Evolutionary conservation across 1,140 invertebrate species (phyloP).

Genomic region (Cherax destructor): DNA sequence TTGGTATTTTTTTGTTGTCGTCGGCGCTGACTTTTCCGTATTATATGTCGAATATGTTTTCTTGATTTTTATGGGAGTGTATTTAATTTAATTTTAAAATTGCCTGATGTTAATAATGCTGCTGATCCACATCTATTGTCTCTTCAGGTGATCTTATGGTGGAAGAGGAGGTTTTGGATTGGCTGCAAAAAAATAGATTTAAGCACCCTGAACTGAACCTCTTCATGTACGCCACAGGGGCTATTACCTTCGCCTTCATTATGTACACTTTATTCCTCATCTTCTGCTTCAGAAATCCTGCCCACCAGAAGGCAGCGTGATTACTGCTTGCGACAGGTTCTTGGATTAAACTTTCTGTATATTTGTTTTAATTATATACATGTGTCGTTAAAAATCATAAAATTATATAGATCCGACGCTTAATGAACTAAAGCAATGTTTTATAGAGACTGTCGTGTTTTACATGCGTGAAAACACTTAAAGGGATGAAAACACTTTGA

Average conservation of each 20-base stretch:
- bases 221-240: conserved; percentile 95
- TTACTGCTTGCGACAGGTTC: neutral
- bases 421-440: no score
- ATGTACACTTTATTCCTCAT: conserved; percentile 93
- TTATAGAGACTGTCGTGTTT: no score
- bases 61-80: no score
- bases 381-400: no score
- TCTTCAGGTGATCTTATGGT: conserved; percentile 85
- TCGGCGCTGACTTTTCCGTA: no score
- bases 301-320: conserved; percentile 64
- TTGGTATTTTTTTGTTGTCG: conserved; percentile 74
- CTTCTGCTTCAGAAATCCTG: conserved; percentile 83
- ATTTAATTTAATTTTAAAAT: no score
- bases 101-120: neutral
- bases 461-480: no score
- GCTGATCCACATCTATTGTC: conserved; percentile 9
- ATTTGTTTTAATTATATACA: no score
- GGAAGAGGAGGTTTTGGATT: conserved; percentile 93
- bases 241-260: conserved; percentile 88
- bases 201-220: conserved; percentile 94
- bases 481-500: no score
- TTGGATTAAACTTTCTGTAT: no score
- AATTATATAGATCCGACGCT: no score
- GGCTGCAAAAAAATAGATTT: conserved; percentile 94
- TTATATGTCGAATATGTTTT: no score